phyloP scores from a whole-genome alignment of 2,113 vertebrate species.

The Natator depressus region DNA sequence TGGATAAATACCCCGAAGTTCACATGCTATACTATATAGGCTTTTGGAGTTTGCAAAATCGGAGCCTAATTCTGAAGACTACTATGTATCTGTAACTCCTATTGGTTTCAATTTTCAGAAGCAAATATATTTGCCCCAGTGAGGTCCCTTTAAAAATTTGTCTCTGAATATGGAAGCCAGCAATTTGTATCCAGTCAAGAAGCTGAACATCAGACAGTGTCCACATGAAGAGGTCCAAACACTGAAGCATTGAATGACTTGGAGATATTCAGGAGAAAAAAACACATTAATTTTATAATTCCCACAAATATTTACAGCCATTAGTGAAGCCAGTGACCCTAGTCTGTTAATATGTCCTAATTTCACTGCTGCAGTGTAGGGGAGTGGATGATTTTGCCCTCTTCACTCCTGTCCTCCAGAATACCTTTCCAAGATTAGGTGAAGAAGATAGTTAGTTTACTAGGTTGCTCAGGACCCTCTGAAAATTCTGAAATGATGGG shows the following conservation, averaged over 20 bases:
- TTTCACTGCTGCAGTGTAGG: not conserved
- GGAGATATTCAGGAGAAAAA: not conserved
- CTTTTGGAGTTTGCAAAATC: not conserved
- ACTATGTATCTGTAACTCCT: not conserved
- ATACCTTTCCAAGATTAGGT: not conserved
- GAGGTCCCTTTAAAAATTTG: not conserved
- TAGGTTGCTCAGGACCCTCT: not conserved
- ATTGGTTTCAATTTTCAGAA: not conserved
- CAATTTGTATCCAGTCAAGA: not conserved
- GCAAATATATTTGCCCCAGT: not conserved
- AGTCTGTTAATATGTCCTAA: not conserved
- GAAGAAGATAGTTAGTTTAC: not conserved
- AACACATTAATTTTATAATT: not conserved
- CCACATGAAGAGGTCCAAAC: not conserved
- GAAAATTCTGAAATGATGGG: conserved; percentile 13
- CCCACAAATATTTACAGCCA: not conserved
- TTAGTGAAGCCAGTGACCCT: not conserved
- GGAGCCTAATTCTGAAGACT: not conserved
- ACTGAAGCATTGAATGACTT: not conserved
- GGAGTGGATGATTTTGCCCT: not conserved
- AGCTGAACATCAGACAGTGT: not conserved
- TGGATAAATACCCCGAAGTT: not conserved
- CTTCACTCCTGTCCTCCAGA: not conserved
- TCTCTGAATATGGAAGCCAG: fast-evolving
- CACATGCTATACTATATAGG: not conserved